A percentile compares a stretch with the other conserved stretches of the same genome.
Evolutionary conservation across 2,797 vertebrate species (phyloP).

Genomic region (Hafferia zeledoni): DNA sequence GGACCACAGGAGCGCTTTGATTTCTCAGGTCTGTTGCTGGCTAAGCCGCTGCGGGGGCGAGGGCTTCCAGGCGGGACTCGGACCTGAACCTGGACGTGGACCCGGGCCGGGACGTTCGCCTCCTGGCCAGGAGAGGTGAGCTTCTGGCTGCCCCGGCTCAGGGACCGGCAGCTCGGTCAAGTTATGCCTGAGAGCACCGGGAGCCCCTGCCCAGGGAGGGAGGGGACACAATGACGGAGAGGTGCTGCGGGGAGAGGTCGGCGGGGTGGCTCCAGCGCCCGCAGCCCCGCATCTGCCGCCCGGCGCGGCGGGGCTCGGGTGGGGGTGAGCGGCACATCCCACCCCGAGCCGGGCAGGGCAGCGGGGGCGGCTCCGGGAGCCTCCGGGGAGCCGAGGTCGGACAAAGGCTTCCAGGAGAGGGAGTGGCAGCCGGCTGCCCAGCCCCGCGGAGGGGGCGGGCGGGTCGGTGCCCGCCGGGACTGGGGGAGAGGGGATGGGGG

Average conservation of each 20-base stretch:
- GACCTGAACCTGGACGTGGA: not conserved
- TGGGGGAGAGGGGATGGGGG: not conserved
- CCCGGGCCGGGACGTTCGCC: not conserved
- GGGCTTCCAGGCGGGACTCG: not conserved
- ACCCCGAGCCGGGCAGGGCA: not conserved
- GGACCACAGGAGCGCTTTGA: not conserved
- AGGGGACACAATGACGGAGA: not conserved
- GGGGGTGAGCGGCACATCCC: not conserved
- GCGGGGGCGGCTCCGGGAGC: not conserved
- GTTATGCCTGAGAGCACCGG: not conserved
- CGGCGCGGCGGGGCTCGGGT: not conserved
- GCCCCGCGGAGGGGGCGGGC: not conserved
- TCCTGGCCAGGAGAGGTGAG: not conserved
- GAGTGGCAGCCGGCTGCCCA: not conserved
- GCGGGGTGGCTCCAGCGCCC: not conserved
- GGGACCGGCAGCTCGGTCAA: not conserved
- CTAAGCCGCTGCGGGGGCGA: not conserved
- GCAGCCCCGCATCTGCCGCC: not conserved
- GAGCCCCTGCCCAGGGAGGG: not conserved
- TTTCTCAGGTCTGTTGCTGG: not conserved
- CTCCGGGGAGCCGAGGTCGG: not conserved
- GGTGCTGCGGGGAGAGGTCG: not conserved
- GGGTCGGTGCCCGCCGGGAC: not conserved
- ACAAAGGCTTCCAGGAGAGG: constrained; percentile 29
- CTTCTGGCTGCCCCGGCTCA: not conserved